Evolutionary conservation across 2,888 invertebrate genomes (phyloP), one percentile per base, ranked within the genome.

Genomic region (Harmothoe impar): DNA sequence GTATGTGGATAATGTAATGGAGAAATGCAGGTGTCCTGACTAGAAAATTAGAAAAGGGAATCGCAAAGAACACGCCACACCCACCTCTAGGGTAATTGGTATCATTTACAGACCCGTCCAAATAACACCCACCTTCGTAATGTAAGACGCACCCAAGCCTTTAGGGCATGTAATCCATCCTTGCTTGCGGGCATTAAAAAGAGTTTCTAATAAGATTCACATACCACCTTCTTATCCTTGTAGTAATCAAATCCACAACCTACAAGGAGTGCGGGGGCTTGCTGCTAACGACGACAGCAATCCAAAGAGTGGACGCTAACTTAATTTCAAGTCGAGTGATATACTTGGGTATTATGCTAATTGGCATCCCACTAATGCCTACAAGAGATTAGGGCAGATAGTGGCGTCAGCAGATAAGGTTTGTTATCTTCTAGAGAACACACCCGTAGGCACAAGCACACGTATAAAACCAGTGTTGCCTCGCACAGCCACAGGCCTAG

Each of bases 291-390:
- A 52, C 54, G 17, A 52, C 17, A 17, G 54, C 17, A 52, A 52
- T 52, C 54, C 54, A 10, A 10, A 52, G 17, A 17, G 12, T 52
- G 54, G 54, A 52, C 62, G 12, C 72, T 72, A 72, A 72, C 72
- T 72, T 29, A 72, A 72, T 72, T 72, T 29, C 72, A 72, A 25
- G 25, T n/a, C 72, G 29, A 15, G 29, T 72, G 72, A 72, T 72
- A 72, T 72, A 72, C 72, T 72, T 72, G 72, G 29, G 17, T 72
- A 72, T 72, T 72, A 72, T 72, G 72, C 25, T 72, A 72, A 72
- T 72, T 72, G 29, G 29, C 15, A n/a, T 72, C 0, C 1, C 29
- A 29, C 72, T 72, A 72, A 72, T 72, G 72, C 72, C 72, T 72
- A 29, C 72, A 72, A 72, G 72, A 29, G 72, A 72, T 72, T 72